A percentile compares a stretch with the other conserved stretches of the same genome.
phyloP scores from a whole-genome alignment of 30 jellyfish, hydroid and myxozoan genomes.

The Pelagia noctiluca region DNA sequence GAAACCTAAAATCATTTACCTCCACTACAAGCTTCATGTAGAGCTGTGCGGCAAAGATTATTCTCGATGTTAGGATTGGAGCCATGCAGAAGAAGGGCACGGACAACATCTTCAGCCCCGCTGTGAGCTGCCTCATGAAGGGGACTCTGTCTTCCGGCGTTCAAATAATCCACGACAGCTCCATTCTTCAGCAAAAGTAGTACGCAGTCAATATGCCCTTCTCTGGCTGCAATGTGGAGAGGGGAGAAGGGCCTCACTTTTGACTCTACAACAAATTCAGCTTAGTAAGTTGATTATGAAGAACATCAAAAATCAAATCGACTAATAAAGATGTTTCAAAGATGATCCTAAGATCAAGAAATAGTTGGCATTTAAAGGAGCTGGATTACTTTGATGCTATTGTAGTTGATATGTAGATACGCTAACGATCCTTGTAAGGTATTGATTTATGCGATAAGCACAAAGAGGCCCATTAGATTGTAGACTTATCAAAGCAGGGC shows the following conservation, averaged over 20 bases:
- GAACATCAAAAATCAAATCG: too few relatives aligned
- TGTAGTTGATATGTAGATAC: too few relatives aligned
- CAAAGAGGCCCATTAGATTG: too few relatives aligned
- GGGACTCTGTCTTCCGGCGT: slow-evolving; percentile 75
- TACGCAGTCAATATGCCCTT: slow-evolving; percentile 70
- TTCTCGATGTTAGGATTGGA: slow-evolving; percentile 76
- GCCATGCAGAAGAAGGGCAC: slow-evolving; percentile 62
- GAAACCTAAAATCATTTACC: slow-evolving; percentile 36
- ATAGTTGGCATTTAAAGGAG: too few relatives aligned
- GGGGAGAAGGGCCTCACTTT: slow-evolving; percentile 66
- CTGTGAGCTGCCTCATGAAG: slow-evolving; percentile 85
- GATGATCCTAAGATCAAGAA: too few relatives aligned
- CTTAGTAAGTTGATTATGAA: too few relatives aligned
- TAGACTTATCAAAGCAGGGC: too few relatives aligned
- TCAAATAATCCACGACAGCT: slow-evolving; percentile 52
- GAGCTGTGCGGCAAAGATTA: slow-evolving; percentile 58
- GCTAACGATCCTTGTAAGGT: too few relatives aligned
- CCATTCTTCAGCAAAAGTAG: slow-evolving; percentile 50
- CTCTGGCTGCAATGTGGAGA: slow-evolving; percentile 82
- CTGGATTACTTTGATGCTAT: too few relatives aligned
- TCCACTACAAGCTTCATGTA: slow-evolving; percentile 71
- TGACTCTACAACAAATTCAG: slow-evolving; percentile 16
- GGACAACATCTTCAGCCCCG: slow-evolving; percentile 64
- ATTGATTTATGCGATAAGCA: too few relatives aligned
- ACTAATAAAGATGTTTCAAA: too few relatives aligned